Base-by-base conservation (phyloP, 2,797 vertebrate genomes). In the Neosilurus mollespiculum region DNA sequence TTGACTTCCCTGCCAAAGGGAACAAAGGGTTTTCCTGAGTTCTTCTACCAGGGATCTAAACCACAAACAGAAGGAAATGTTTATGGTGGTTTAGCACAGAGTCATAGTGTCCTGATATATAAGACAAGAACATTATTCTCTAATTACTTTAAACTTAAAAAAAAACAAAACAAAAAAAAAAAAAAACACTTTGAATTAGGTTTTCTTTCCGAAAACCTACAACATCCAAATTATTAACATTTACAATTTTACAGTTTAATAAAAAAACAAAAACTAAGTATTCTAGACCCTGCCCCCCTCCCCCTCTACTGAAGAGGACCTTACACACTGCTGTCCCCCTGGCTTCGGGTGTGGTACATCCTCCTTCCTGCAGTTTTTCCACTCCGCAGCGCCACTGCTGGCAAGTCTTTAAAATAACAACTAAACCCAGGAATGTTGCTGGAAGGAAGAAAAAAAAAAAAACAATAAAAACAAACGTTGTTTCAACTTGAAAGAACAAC, bases 401-500 rank as follows among this genome's bases (percentile, higher is more conserved):
- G 98, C 91, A 99, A 76, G 87, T 98, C 97, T 92, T 99, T 99
- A 94, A 99, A 99, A 92, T 97, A 99, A 93, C 97, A 96, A 94
- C 97, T 98, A 91, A 99, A 99, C 93, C 98, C 96, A 83, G 97
- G 94, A 88, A 99, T 97, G 92, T 99, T 99, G 92, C 98, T 99
- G 92, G 4, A 88, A 82, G 9, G 34, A 24, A 4, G 56, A 30
- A 83, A 37, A 75, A 15, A 73, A 12, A 54, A 0, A 49, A 75
- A 20, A 22, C 22, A 1, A 43, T 43, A 15, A 9, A 53, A 10
- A 65, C 0, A 53, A 53, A 18, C 0, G 8, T 59, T 53, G 8
- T 30, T 66, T 65, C 20, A 67, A 56, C 16, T 77, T 61, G 22
- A 59, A 37, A 37, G 9, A 20, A 59, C 1, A 34, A 30, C 30